A percentile compares a stretch with the other conserved stretches of the same genome.
These are phyloP conservation scores for Orchesella cincta DNA, from an alignment of 1,140 invertebrate species.

Conservation along the genomic window DNA sequence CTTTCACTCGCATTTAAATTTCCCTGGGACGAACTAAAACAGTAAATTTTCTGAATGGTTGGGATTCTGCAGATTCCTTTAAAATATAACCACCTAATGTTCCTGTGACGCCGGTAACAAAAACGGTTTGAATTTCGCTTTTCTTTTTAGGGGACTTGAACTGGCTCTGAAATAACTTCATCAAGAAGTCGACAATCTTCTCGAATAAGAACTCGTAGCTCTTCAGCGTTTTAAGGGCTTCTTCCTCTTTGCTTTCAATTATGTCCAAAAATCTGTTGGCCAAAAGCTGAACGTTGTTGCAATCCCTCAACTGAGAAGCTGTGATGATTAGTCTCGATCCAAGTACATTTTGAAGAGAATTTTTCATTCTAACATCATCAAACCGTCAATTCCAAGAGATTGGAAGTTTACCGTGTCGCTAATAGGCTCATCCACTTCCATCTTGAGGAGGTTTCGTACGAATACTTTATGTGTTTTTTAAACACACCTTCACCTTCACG, in stretches of 20 bases:
- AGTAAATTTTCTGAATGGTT: not conserved
- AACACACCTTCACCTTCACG: not conserved
- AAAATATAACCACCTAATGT: not conserved
- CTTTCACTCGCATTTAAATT: not conserved
- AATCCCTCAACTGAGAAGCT: not conserved
- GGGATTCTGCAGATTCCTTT: not conserved
- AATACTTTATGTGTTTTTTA: not conserved
- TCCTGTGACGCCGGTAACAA: not conserved
- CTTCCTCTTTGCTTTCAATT: not conserved
- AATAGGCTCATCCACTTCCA: not conserved
- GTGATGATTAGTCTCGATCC: not conserved
- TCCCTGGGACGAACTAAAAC: too few species aligned
- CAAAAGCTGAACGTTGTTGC: not conserved
- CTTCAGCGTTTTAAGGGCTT: not conserved
- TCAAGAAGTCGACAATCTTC: not conserved
- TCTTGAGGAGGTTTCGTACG: not conserved
- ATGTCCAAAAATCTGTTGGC: not conserved
- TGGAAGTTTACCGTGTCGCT: not conserved
- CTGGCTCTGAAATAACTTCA: not conserved
- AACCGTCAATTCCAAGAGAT: not conserved
- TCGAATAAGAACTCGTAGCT: not conserved
- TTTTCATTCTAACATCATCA: conserved; percentile 28
- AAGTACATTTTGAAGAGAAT: not conserved
- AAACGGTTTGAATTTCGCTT: not conserved
- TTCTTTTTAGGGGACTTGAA: not conserved